Base-by-base conservation (phyloP, 2,888 invertebrate species). In the Caenorhabditis sulstoni region DNA sequence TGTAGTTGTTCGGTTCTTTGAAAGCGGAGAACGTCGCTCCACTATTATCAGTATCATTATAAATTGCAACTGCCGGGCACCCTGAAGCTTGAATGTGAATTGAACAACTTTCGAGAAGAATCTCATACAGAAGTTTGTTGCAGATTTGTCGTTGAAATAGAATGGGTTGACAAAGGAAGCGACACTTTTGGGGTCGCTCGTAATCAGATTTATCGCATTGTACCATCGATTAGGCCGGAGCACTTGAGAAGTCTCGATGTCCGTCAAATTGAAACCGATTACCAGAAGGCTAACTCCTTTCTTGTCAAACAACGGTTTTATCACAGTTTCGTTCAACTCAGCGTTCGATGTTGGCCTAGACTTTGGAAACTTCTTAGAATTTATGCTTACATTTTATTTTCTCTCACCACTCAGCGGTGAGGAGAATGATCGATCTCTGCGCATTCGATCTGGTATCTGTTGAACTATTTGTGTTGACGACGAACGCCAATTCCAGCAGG, bases 331-430 rank as follows among this genome's bases (percentile, higher is more conserved):
- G 12, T 29, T 23, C 14, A 61, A 44, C 7, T 1, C 35, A 1
- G 70, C 70, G 11, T n/a, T n/a, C 0, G 70, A n/a, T 1, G 52
- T 9, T 37, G 70, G 62, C 62, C 62, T 71, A 22, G 41, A 61
- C 11, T 39, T 39, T 39, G 39, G 7, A 44, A 44, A 44, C 12
- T 8, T 44, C 16, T 44, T 8, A 44, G 12, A 44, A 44, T 44
- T 44, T 44, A n/a, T n/a, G n/a, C n/a, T 44, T 44, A n/a, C 44
- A 4, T 12, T 8, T 29, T 7, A 29, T 7, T 29, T 29, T 29
- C 29, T 29, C 53, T 61, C 8, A 70, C 70, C 70, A 70, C 37
- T 70, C 70, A 0, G 53, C 70, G 1, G 70, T 70, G 9, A 70
- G 4, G 11, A 70, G 37, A 11, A 70, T 18, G 12, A 70, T 7